phyloP scores from a whole-genome alignment of 2,888 invertebrate species.

The Molorchus minor region DNA sequence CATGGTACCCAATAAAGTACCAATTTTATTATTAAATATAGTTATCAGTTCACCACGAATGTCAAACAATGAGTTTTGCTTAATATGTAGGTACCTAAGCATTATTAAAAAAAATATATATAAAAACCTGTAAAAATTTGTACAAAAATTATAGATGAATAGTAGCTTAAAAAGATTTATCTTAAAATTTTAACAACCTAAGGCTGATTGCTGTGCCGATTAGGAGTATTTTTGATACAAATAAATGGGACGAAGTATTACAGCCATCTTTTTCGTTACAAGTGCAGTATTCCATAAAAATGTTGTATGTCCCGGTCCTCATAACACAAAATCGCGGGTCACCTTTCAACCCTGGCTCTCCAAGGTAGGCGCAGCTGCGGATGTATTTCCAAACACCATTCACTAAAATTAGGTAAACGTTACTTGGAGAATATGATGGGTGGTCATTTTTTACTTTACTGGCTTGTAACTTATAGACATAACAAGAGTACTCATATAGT shows the following conservation, averaged over 20 bases:
- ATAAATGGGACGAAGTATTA: slow-evolving; percentile 65
- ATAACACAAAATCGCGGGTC: slow-evolving; percentile 91
- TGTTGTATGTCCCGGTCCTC: slow-evolving; percentile 91
- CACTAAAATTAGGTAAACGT: slow-evolving; percentile 70
- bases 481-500: too few species aligned
- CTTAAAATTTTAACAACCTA: slow-evolving; percentile 24
- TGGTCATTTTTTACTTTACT: too few species aligned
- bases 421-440: too few species aligned
- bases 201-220: slow-evolving; percentile 24
- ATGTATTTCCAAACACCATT: slow-evolving; percentile 90
- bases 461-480: too few species aligned
- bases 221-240: slow-evolving; percentile 33
- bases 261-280: slow-evolving; percentile 94
- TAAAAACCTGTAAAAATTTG: slow-evolving; percentile 8
- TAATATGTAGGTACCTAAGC: not conserved
- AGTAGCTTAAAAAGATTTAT: slow-evolving; percentile 14
- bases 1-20: too few species aligned
- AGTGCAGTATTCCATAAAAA: slow-evolving; percentile 93
- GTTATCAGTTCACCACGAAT: too few species aligned
- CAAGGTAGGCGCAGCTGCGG: slow-evolving; percentile 88
- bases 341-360: slow-evolving; percentile 88
- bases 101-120: too few species aligned
- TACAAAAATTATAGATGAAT: slow-evolving; percentile 17
- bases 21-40: too few species aligned
- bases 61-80: not conserved